A percentile compares a stretch with the other conserved stretches of the same genome.
Conservation (phyloP, 2,888 invertebrate species). For the Eristalis arbustorum region DNA sequence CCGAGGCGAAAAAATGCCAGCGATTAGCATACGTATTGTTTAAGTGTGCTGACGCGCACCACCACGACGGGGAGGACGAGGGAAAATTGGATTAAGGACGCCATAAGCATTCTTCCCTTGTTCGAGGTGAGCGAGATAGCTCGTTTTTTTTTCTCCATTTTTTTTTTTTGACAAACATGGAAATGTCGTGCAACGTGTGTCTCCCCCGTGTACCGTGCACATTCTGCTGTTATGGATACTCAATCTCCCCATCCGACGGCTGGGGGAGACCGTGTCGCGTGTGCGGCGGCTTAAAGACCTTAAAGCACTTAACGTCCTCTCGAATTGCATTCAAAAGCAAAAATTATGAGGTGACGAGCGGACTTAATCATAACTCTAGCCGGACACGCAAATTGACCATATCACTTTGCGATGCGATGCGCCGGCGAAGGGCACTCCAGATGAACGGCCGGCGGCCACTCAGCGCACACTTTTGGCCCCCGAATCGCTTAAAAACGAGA, state of each 20-base stretch:
- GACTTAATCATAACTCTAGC: neutral
- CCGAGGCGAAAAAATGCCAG: neutral
- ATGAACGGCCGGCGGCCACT: neutral
- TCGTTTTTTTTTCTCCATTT: too few relatives aligned
- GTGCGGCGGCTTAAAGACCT: too few relatives aligned
- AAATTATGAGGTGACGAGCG: neutral
- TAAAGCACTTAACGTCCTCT: too few relatives aligned
- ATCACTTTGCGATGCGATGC: neutral
- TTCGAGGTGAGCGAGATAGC: neutral
- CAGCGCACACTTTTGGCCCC: neutral
- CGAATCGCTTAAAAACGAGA: neutral
- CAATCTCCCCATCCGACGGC: too few relatives aligned
- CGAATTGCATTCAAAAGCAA: too few relatives aligned
- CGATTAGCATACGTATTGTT: constrained; percentile 18
- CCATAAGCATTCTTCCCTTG: neutral
- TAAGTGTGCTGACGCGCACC: constrained; percentile 1
- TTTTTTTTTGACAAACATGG: neutral
- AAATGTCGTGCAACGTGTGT: neutral
- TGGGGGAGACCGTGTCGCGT: too few relatives aligned
- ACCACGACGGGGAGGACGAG: neutral
- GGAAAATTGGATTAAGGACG: constrained; percentile 9
- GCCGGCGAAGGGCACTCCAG: neutral
- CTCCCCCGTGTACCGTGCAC: neutral
- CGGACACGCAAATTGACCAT: constrained; percentile 13
- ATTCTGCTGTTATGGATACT: too few relatives aligned